Evolutionary conservation across 2,113 vertebrate genomes (phyloP), one percentile per base, ranked within the genome.

Genomic region (Hippocampus abdominalis): DNA sequence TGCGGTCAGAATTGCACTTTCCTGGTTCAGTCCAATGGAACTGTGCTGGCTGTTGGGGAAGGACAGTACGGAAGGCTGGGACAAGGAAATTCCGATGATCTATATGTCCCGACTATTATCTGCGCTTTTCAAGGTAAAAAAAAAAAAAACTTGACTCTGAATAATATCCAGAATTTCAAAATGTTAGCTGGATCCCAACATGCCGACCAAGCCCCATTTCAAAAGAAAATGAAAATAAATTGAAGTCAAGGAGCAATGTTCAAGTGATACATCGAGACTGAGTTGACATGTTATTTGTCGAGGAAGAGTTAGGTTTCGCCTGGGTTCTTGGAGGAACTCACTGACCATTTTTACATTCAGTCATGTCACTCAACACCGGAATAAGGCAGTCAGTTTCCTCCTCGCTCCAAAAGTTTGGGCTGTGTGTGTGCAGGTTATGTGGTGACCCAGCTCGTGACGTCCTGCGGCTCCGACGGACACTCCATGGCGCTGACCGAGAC

Each of bases 1-100:
- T 94, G 93, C 48, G 93, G 93, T 44, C 93, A 93, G 84, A 93
- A 94, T 88, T 94, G 93, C 70, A 91, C 93, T 11, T 94, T 94
- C 82, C 84, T 93, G 77, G 82, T 94, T 64, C 93, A 93, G 82
- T 91, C 91, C 49, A 93, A 90, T 32, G 93, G 93, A 27, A 85
- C 90, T 0, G 91, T 93, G 10, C 74, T 93, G 72, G 93, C 93
- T 36, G 86, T 93, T 15, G 93, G 93, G 25, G 93, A 94, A 85
- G 93, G 93, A 74, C 93, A 93, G 56, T 94, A 94, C 27, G 92
- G 93, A 36, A 81, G 93, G 72, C 88, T 94, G 72, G 92, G 92
- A 20, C 92, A 93, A 75, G 93, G 93, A 64, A 93, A 94, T 75
- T 94, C 93, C 11, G 92, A 94, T 70, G 92, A 94, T 71, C 89